Base-by-base conservation (phyloP, 92 coral and sea anemone genomes). In the Actinostola sp. region DNA sequence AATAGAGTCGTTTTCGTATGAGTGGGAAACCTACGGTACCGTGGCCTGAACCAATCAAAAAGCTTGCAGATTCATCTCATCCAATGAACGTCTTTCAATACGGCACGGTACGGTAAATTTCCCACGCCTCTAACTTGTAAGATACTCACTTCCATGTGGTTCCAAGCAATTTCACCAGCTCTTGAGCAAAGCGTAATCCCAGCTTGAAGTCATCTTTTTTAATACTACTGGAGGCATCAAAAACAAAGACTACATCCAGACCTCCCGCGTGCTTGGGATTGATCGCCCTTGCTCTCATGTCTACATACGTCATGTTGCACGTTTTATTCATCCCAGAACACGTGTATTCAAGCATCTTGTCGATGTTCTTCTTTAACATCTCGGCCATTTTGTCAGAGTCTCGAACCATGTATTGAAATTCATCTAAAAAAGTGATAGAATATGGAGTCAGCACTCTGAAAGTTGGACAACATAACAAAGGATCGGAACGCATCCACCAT, bases 161-260 rank as follows among this genome's bases (percentile, higher is more conserved):
- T 14, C 96, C 96, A 39, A 89, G 86, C 20, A 72, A 21, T 8
- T 42, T 28, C n/a, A 89, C 96, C 21, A 89, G 36, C 14, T 59
- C 62, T 30, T 24, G 27, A 17, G 90, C 83, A 41, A 86, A 86
- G 0, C 67, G 42, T 29, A 70, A 25, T 30, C 64, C 91, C 2
- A 77, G 48, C 60, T 65, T 49, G 61, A 89, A 89, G 60, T 86
- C 81, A 6, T 31, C 45, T 16, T 50, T 52, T 16, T 35, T 72
- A 8, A 89, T 77, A 28, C 96, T 86, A 66, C 88, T 82, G 6
- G 96, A 89, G 32, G 91, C 79, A 78, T 89, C 96, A 45, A 89
- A 70, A 19, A 89, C 86, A 67, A 89, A 89, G 8, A 89, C 81
- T 2, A 89, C 70, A 62, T 89, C 96, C 24, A 86, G 75, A 6